These are phyloP conservation scores for Adelosebastes latens DNA, from an alignment of 2,797 vertebrate species.

Conservation along the genomic window DNA sequence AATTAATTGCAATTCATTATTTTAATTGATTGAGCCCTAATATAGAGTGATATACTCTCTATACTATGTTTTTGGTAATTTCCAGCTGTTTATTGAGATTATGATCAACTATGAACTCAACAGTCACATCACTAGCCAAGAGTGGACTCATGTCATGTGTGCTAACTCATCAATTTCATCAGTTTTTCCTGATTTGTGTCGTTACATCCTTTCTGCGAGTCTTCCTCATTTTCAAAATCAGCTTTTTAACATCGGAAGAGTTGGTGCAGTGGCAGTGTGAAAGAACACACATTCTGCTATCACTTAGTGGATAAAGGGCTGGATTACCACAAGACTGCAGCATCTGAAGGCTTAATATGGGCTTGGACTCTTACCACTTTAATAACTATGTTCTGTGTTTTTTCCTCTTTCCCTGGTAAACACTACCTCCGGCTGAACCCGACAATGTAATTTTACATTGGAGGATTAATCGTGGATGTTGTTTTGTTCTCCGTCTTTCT, in stretches of 20 bases:
- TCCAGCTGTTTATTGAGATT: not conserved
- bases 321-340: not conserved
- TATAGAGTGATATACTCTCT: not conserved
- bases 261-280: not conserved
- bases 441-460: slow-evolving; percentile 54
- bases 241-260: not conserved
- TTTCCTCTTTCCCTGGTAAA: slow-evolving; percentile 10
- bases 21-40: too few species aligned
- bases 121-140: not conserved
- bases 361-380: not conserved
- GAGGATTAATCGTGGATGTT: slow-evolving; percentile 66
- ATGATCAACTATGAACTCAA: not conserved
- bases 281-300: not conserved
- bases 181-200: not conserved
- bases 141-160: not conserved
- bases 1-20: too few species aligned
- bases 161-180: not conserved
- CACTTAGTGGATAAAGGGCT: not conserved
- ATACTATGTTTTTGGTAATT: not conserved
- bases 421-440: slow-evolving; percentile 23
- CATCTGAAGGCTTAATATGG: not conserved
- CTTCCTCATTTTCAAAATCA: slow-evolving; percentile 12
- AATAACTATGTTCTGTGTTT: slow-evolving; percentile 3
- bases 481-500: slow-evolving; percentile 61
- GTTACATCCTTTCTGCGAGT: not conserved